A percentile compares a stretch with the other conserved stretches of the same genome.
Conservation (phyloP, 2,113 vertebrate species). For the Varanus komodoensis region DNA sequence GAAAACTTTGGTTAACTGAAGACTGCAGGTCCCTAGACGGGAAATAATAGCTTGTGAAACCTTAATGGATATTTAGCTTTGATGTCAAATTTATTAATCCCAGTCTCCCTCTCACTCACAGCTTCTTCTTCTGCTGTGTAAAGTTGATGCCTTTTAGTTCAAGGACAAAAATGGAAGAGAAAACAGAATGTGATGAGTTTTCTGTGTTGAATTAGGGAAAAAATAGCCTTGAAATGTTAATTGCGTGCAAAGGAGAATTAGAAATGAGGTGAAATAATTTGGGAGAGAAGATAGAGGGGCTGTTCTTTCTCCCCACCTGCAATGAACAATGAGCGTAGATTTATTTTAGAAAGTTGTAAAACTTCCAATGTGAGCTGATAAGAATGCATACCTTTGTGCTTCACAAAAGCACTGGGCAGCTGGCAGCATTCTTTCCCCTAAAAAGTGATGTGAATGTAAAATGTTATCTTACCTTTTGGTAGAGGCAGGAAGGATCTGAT, state of each 20-base stretch:
- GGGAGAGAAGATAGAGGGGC: background rate
- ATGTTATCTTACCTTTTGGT: background rate
- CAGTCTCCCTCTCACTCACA: background rate
- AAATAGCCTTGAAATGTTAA: constrained; percentile 13
- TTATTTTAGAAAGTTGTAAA: background rate
- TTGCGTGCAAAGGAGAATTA: constrained; percentile 34
- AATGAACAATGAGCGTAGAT: background rate
- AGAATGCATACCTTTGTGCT: background rate
- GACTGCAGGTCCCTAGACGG: background rate
- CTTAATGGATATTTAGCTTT: background rate
- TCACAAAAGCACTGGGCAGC: background rate
- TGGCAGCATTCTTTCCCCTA: background rate
- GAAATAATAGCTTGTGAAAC: background rate
- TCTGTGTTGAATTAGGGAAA: constrained; percentile 1
- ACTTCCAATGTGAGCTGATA: background rate
- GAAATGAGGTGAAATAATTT: constrained; percentile 15
- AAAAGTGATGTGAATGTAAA: background rate
- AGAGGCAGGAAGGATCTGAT: too few species aligned
- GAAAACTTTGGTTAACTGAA: constrained; percentile 34
- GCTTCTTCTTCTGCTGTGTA: background rate
- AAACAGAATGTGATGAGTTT: constrained; percentile 8
- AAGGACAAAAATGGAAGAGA: constrained; percentile 3
- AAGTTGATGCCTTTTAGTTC: constrained; percentile 27
- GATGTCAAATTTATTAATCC: constrained; percentile 3
- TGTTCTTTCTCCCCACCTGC: background rate